Evolutionary conservation across 2,113 vertebrate species (phyloP).

Genomic region (Lepus americanus): DNA sequence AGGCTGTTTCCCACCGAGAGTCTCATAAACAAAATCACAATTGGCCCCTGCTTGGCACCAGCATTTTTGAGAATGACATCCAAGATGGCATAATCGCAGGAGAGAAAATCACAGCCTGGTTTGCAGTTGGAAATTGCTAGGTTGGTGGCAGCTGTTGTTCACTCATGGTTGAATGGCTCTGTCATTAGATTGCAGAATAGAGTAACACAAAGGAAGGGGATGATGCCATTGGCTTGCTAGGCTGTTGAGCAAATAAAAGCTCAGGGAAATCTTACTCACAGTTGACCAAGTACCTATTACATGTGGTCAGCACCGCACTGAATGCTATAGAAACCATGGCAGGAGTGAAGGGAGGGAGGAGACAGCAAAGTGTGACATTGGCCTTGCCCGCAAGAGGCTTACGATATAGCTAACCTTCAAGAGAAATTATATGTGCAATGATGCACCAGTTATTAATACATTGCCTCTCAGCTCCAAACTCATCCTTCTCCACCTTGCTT

Average conservation of each 20-base stretch:
- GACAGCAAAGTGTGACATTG: background rate
- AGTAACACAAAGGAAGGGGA: slow-evolving; percentile 66
- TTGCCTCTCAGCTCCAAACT: slow-evolving; percentile 27
- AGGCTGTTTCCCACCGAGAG: slow-evolving; percentile 75
- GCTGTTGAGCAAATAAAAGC: slow-evolving; percentile 67
- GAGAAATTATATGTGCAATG: slow-evolving; percentile 43
- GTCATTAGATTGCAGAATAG: slow-evolving; percentile 77
- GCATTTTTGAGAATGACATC: slow-evolving; percentile 79
- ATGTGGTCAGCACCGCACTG: slow-evolving; percentile 56
- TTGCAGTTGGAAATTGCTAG: slow-evolving; percentile 81
- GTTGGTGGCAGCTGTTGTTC: slow-evolving; percentile 80
- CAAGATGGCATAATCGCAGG: slow-evolving; percentile 79
- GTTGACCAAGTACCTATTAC: slow-evolving; percentile 58
- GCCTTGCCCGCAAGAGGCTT: slow-evolving; percentile 38
- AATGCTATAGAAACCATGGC: slow-evolving; percentile 40
- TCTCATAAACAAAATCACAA: slow-evolving; percentile 84
- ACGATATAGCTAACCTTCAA: slow-evolving; percentile 3
- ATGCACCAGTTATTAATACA: background rate
- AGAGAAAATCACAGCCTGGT: slow-evolving; percentile 81
- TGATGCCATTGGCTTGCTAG: slow-evolving; percentile 56
- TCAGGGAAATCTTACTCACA: slow-evolving; percentile 74
- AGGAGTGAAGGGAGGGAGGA: background rate
- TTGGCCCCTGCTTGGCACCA: slow-evolving; percentile 72
- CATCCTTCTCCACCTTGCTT: slow-evolving; percentile 6
- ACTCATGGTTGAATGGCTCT: slow-evolving; percentile 76